phyloP scores from a whole-genome alignment of 2,888 invertebrate species.

The Caenorhabditis wallacei region DNA sequence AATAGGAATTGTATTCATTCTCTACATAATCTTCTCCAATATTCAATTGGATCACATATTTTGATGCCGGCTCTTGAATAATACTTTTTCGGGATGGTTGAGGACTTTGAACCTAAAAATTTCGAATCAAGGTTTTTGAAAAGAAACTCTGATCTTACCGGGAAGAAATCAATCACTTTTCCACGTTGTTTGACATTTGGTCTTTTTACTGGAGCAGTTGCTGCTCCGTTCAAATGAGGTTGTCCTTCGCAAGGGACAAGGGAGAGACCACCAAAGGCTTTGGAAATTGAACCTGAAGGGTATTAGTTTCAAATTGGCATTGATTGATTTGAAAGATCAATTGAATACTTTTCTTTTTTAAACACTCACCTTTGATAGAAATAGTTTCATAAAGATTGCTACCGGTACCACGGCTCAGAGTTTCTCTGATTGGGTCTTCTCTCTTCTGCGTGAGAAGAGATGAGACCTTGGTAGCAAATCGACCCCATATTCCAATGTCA shows the following conservation, averaged over 20 bases:
- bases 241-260: slow-evolving; percentile 62
- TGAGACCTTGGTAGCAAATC: slow-evolving; percentile 67
- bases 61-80: slow-evolving; percentile 36
- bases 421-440: slow-evolving; percentile 70
- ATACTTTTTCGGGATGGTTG: slow-evolving; percentile 23
- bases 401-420: slow-evolving; percentile 69
- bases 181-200: slow-evolving; percentile 65
- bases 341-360: no score
- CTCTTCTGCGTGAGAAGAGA: slow-evolving; percentile 68
- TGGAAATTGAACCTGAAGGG: slow-evolving; percentile 54
- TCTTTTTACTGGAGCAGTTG: slow-evolving; percentile 70
- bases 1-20: slow-evolving; percentile 63
- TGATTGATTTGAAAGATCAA: not conserved
- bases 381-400: slow-evolving; percentile 74
- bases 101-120: slow-evolving; percentile 29
- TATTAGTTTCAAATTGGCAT: not conserved
- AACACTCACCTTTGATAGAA: slow-evolving; percentile 62
- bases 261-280: slow-evolving; percentile 60
- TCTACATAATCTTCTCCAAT: slow-evolving; percentile 57
- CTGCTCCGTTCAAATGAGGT: slow-evolving; percentile 34
- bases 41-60: slow-evolving; percentile 63
- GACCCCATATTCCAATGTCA: slow-evolving; percentile 73
- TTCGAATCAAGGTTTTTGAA: no score
- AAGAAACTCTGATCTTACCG: slow-evolving; percentile 28
- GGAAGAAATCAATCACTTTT: slow-evolving; percentile 73